Conservation (phyloP, 2,797 vertebrate genomes). For the Taeniopygia guttata region DNA sequence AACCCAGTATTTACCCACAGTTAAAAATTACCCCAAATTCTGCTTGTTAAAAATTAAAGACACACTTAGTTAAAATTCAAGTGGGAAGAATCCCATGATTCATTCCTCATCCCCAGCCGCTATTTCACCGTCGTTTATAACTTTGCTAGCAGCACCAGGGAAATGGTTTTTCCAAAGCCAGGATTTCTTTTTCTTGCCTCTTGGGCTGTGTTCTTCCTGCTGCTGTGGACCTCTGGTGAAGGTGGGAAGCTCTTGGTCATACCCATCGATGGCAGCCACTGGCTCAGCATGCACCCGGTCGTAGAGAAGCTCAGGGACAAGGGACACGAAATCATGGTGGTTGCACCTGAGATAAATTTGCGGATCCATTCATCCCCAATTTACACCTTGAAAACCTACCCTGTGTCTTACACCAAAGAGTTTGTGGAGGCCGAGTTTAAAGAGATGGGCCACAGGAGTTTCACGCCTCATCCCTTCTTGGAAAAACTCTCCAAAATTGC, state of each 20-base stretch:
- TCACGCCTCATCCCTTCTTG: constrained; percentile 13
- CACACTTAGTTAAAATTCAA: not conserved
- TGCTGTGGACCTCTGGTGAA: constrained; percentile 4
- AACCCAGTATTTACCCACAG: not conserved
- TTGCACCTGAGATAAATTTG: constrained; percentile 77
- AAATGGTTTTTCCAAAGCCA: not conserved
- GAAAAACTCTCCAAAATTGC: constrained; percentile 32
- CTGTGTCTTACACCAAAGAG: constrained; percentile 70
- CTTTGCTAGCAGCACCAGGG: not conserved
- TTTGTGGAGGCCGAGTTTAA: constrained; percentile 24
- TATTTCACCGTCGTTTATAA: not conserved
- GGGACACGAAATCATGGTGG: constrained; percentile 81
- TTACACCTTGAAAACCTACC: constrained; percentile 75
- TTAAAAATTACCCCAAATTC: constrained; percentile 6
- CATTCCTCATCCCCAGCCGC: fast-evolving
- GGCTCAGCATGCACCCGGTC: constrained; percentile 77
- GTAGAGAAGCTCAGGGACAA: constrained; percentile 76
- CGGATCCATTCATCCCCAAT: constrained; percentile 71
- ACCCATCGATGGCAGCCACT: constrained; percentile 87
- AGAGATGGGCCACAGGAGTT: constrained; percentile 35
- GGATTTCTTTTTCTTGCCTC: not conserved
- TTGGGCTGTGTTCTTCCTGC: not conserved
- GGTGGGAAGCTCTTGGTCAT: constrained; percentile 78
- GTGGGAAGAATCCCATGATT: not conserved
- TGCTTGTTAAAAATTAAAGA: not conserved